Base-by-base conservation (phyloP, 2,888 invertebrate genomes). In the Diogma glabrata region DNA sequence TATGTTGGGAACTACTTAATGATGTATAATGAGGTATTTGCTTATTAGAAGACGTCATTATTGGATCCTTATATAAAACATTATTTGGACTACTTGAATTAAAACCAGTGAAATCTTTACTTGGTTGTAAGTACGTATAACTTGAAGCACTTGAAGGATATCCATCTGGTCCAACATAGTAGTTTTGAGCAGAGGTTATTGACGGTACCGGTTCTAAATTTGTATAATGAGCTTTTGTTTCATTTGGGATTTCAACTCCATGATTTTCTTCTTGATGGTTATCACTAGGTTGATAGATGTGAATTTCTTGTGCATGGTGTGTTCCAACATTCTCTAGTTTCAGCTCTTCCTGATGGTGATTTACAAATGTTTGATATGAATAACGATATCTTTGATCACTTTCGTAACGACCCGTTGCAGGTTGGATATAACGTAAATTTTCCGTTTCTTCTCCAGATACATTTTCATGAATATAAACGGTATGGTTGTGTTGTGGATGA, bases 11-110 rank as follows among this genome's bases (percentile, higher is more conserved):
- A 36, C 52, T 51, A 43, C 53, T 52, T 28, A 54, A 38, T 38
- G 55, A 8, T 9, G 45, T 43, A 43, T 63, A 67, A 43, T 66
- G 61, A 17, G 61, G 59, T 30, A 53, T 60, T 30, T 30, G 30
- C 3, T 69, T 62, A 43, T 67, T 55, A 0, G 67, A 55, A 46
- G 64, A 64, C n/a, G 56, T 47, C 22, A 70, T 49, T 47, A 62
- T 64, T 5, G 69, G 65, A 62, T 70, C 70, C 48, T 56, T 56
- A 30, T 56, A 54, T 17, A 56, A 38, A 4, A 56, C 53, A 9
- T 52, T 30, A 51, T 53, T 56, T 23, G 53, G 54, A 53, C 53
- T 56, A 8, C 43, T 45, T 7, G 53, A 49, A 47, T 43, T 50
- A 53, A 53, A 53, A 3, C 49, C 36, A 8, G 12, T 24, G 36